Conservation (phyloP, 2,888 invertebrate species). For the Ischnura elegans region DNA sequence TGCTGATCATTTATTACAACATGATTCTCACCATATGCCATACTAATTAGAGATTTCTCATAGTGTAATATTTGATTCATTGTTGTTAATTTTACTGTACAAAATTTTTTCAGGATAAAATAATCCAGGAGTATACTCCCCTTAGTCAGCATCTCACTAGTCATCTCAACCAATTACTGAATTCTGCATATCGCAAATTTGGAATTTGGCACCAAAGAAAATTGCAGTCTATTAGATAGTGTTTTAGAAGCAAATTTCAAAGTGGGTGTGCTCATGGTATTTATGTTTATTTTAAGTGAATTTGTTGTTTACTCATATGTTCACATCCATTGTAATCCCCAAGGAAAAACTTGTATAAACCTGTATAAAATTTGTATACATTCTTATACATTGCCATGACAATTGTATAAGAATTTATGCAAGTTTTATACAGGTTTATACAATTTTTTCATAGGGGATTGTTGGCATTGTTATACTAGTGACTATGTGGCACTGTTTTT, state of each 20-base stretch:
- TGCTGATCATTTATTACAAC: no score
- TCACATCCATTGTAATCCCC: constrained; percentile 36
- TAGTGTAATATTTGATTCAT: no score
- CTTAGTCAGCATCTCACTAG: constrained; percentile 89
- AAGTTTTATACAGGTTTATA: no score
- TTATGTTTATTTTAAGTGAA: constrained; percentile 58
- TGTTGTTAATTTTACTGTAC: no score
- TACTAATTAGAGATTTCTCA: no score
- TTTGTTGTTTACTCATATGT: constrained; percentile 49
- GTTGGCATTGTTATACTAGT: constrained; percentile 44
- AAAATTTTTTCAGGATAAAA: constrained; percentile 84
- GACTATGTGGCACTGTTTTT: constrained; percentile 48
- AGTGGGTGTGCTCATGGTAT: constrained; percentile 50
- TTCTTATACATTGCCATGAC: no score
- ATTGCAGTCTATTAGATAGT: constrained; percentile 70
- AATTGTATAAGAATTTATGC: no score
- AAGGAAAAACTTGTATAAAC: no score
- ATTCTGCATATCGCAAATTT: constrained; percentile 92
- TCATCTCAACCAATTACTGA: constrained; percentile 93
- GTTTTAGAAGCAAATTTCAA: constrained; percentile 40
- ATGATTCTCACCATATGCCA: no score
- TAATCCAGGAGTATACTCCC: constrained; percentile 89
- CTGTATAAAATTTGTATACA: no score
- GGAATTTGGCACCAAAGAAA: constrained; percentile 89
- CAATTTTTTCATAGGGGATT: no score